phyloP scores from a whole-genome alignment of 23 tunicate genomes.

The Oikopleura dioica region DNA sequence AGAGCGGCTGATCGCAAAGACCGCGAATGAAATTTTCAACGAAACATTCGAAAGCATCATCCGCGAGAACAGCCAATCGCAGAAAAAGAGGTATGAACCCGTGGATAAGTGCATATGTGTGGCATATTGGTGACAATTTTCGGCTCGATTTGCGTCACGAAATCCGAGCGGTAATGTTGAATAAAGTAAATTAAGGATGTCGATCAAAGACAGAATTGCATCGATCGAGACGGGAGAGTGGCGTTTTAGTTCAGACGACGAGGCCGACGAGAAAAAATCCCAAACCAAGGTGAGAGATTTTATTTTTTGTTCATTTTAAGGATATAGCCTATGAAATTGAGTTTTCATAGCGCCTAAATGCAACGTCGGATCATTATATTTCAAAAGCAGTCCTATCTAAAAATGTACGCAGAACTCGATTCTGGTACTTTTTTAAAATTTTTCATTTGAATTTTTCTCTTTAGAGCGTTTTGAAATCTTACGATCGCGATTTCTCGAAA shows the following conservation, averaged over 20 bases:
- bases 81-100: background rate
- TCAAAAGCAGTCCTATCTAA: too few relatives aligned
- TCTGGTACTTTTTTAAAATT: too few relatives aligned
- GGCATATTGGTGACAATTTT: too few relatives aligned
- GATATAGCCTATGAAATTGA: too few relatives aligned
- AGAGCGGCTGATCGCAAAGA: background rate
- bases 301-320: too few relatives aligned
- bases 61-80: background rate
- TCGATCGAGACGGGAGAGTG: slow-evolving; percentile 8
- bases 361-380: too few relatives aligned
- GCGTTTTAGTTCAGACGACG: slow-evolving; percentile 12
- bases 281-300: background rate
- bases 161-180: background rate
- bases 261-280: background rate
- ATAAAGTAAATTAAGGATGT: background rate
- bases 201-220: slow-evolving; percentile 6
- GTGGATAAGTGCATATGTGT: too few relatives aligned
- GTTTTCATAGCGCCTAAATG: too few relatives aligned
- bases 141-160: background rate
- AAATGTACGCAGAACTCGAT: too few relatives aligned
- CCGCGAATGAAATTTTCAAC: slow-evolving; percentile 11
- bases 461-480: too few relatives aligned
- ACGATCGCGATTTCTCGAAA: too few relatives aligned
- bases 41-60: background rate
- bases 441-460: too few relatives aligned